Base-by-base conservation (phyloP, 2,797 vertebrate species). In the Pseudochaenichthys georgianus region DNA sequence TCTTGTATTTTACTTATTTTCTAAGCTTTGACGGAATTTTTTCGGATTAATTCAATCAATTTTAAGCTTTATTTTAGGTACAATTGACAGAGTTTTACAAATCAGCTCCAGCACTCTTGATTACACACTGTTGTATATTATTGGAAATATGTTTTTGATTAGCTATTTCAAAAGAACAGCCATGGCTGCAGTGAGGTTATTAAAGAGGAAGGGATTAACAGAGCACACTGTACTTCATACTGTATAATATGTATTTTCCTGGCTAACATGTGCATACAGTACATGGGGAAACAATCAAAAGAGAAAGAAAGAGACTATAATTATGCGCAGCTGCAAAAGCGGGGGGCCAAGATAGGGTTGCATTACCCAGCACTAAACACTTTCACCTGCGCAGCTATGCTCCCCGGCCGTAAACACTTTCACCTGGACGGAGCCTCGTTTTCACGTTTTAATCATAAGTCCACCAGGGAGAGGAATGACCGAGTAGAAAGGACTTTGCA, bases 241-340 rank as follows among this genome's bases (percentile, higher is more conserved):
- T 76, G 82, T 87, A 88, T 76, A 88, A 88, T 78, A 75, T 87
- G 81, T 90, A 72, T 81, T 83, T 75, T 85, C 80, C 78, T 78
- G 79, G 77, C 84, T 91, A 92, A 93, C 89, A 89, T 88, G 87
- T 80, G 73, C 83, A 61, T 82, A 83, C 34, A 38, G 34, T 38
- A 38, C 90, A 92, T 76, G 19, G 87, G 90, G 89, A 93, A 95
- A 83, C 87, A 91, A 93, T 93, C 89, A 92, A 74, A 75, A 78
- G 77, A 28, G 82, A 60, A 53, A 62, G 69, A 83, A 82, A 77
- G 68, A 78, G 63, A 78, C 64, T 82, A 74, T 93, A 94, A 94
- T 94, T 87, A 91, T 81, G 80, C 80, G 53, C 94, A 95, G 93
- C 93, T 95, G 94, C 87, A 77, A 72, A 87, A 88, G 83, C 88